A percentile compares a stretch with the other conserved stretches of the same genome.
Conservation (phyloP, 1,140 invertebrate genomes). For the Euura saliciscinereae region DNA sequence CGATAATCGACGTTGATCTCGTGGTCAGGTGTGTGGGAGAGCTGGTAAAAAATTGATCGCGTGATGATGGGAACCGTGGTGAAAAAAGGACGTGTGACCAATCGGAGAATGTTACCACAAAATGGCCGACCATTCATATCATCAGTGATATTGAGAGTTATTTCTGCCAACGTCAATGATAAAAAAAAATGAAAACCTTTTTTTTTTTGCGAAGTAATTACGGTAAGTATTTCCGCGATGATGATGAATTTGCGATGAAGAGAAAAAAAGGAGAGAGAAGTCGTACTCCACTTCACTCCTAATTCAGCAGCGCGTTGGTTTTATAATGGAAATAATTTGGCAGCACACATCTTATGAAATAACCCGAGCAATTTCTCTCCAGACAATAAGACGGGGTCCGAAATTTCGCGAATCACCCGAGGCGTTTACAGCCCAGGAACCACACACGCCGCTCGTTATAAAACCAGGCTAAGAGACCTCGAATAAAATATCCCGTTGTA, state of each 20-base stretch:
- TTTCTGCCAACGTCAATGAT: too few species aligned
- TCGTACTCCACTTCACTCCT: too few species aligned
- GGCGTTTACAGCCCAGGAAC: neutral
- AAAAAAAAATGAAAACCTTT: too few species aligned
- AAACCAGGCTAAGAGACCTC: constrained; percentile 3
- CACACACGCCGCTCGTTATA: constrained; percentile 6
- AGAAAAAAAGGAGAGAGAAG: too few species aligned
- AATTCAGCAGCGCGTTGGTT: too few species aligned
- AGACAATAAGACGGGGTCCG: neutral
- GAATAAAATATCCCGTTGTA: constrained; percentile 4
- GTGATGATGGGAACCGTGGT: neutral
- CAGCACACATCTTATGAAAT: neutral
- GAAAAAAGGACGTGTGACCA: neutral
- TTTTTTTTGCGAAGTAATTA: too few species aligned
- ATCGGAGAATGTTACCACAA: neutral
- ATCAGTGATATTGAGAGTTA: neutral
- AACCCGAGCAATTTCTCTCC: neutral
- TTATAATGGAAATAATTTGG: neutral
- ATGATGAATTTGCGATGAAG: too few species aligned
- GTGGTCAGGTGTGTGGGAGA: neutral
- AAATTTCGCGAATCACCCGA: neutral
- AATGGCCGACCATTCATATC: neutral
- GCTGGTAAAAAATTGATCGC: neutral
- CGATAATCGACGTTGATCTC: neutral
- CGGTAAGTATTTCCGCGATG: too few species aligned